Conservation (phyloP, 2,888 invertebrate species). For the Cyrtodaria siliqua region DNA sequence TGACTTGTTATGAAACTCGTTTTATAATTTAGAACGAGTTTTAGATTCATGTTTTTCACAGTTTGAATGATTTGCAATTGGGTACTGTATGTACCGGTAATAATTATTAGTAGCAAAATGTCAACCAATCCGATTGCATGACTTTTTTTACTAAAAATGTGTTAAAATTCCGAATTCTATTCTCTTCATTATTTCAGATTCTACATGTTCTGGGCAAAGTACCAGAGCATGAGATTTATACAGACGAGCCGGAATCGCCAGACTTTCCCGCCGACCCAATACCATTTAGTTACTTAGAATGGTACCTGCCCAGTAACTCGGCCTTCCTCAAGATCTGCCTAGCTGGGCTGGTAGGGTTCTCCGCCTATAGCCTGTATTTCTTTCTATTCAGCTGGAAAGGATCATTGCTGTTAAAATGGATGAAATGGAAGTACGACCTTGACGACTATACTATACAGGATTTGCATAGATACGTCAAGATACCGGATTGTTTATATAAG, state of each 20-base stretch:
- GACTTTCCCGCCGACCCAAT: constrained; percentile 51
- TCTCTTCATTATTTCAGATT: constrained; percentile 51
- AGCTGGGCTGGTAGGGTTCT: constrained; percentile 17
- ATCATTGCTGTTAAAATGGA: constrained; percentile 41
- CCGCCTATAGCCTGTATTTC: constrained; percentile 33
- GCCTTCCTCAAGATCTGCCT: constrained; percentile 33
- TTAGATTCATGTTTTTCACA: too few relatives aligned
- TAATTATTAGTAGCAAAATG: too few relatives aligned
- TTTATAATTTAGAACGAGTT: too few relatives aligned
- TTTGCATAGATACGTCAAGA: constrained; percentile 24
- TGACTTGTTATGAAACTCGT: too few relatives aligned
- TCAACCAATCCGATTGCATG: too few relatives aligned
- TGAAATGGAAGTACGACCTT: constrained; percentile 49
- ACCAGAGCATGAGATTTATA: constrained; percentile 73
- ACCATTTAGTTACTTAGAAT: constrained; percentile 32
- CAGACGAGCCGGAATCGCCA: constrained; percentile 73
- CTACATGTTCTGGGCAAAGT: constrained; percentile 73
- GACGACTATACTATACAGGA: constrained; percentile 40
- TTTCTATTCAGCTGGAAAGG: constrained; percentile 55
- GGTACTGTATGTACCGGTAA: too few relatives aligned
- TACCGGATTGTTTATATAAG: too few relatives aligned
- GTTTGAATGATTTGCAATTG: too few relatives aligned
- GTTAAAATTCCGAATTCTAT: too few relatives aligned
- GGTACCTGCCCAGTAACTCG: constrained; percentile 51
- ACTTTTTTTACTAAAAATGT: too few relatives aligned